Base-by-base conservation (phyloP, 2,113 vertebrate species). In the Murina feae region DNA sequence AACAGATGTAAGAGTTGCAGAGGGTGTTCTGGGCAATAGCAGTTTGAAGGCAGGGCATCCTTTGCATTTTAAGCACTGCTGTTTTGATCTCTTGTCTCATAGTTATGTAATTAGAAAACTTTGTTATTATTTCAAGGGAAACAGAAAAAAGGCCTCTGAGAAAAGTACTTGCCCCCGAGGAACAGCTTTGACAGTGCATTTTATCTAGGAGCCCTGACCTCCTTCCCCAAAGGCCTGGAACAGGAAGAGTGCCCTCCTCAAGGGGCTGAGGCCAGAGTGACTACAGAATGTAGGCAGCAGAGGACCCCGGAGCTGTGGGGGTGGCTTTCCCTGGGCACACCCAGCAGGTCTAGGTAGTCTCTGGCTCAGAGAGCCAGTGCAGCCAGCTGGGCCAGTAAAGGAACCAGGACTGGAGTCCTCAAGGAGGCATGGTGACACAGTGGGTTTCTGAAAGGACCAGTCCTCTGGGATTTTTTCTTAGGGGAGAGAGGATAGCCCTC, bases 51-150 rank as follows among this genome's bases (percentile, higher is more conserved):
- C 89, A 95, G 94, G 89, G 23, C 42, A 55, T 30, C 30, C 75
- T 92, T 91, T 96, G 83, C 86, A 97, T 87, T 95, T 96, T 95
- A 93, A 97, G 51, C 51, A 76, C 51, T 75, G 42, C 65, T 68
- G 12, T 74, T 84, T 84, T 96, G 28, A 89, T 94, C 84, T 79
- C 75, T 94, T 93, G 83, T 86, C 65, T 69, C 49, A 60, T 16
- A 66, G 66, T 96, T 93, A 94, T 69, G n/a, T 78, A 96, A 95
- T 55, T 95, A 80, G 65, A 92, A 11, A 85, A 86, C 16, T 83
- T 81, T 79, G 82, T 75, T 78, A 53, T 91, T 68, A 51, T 28
- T 90, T 21, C 23, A 58, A 90, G 65, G 68, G 53, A 74, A 90
- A 84, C 23, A 82, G 44, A 85, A 66, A 82, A 90, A 94, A 74